Percentiles rank a stretch among this genome's conserved stretches.
phyloP scores from a whole-genome alignment of 2,113 vertebrate genomes.

The Petrocephalus microphthalmus region DNA sequence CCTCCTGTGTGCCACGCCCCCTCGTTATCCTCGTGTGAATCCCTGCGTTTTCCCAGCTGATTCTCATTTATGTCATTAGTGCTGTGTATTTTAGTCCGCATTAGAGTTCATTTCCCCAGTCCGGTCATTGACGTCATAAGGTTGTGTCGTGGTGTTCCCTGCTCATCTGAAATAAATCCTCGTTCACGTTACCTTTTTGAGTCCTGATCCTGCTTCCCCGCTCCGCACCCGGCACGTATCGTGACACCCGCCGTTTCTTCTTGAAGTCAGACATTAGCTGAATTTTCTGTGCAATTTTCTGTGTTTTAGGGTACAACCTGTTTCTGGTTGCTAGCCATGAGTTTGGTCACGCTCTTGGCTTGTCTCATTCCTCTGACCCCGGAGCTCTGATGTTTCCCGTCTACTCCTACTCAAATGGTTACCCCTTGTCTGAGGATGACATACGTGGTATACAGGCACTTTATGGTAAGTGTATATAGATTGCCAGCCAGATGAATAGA shows the following conservation, averaged over 20 bases:
- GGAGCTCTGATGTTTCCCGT: conserved; percentile 90
- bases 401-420: conserved; percentile 74
- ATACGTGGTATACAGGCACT: conserved; percentile 85
- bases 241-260: neutral
- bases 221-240: too few relatives aligned
- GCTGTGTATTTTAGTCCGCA: too few relatives aligned
- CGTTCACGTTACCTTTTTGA: too few relatives aligned
- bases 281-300: neutral
- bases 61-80: too few relatives aligned
- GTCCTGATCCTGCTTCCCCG: too few relatives aligned
- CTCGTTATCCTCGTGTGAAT: too few relatives aligned
- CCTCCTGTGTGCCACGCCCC: too few relatives aligned
- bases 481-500: neutral
- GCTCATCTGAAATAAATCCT: too few relatives aligned
- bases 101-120: too few relatives aligned
- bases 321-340: conserved; percentile 90
- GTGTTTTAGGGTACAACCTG: conserved; percentile 77
- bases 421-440: conserved; percentile 78
- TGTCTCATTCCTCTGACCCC: conserved; percentile 79
- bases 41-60: too few relatives aligned
- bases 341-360: conserved; percentile 86
- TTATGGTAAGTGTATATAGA: conserved; percentile 65
- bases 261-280: neutral
- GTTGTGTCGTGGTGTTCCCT: too few relatives aligned
- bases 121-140: too few relatives aligned